Evolutionary conservation across 2,113 vertebrate species (phyloP).

Genomic region (Sceloporus tristichus): DNA sequence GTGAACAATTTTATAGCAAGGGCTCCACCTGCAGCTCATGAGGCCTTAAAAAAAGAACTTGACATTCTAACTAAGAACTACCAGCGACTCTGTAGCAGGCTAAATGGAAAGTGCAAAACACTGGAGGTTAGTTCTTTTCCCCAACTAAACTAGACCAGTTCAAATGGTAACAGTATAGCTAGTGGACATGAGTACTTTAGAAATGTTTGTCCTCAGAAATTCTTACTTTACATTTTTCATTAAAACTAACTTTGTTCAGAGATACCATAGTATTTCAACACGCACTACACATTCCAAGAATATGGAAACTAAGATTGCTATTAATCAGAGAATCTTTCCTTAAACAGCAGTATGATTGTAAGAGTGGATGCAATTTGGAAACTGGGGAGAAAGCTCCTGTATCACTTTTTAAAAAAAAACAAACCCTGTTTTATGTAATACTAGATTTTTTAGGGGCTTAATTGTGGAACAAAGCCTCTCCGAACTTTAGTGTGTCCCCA

Average conservation of each 20-base stretch:
- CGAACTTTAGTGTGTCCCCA: too few species aligned
- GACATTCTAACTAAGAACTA: conserved; percentile 90
- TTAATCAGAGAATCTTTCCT: background rate
- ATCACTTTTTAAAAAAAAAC: background rate
- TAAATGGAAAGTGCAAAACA: conserved; percentile 96
- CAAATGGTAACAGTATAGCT: background rate
- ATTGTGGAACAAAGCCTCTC: background rate
- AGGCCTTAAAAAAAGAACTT: conserved; percentile 92
- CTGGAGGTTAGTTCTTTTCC: conserved; percentile 86
- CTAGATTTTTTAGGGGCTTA: background rate
- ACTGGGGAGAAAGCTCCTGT: background rate
- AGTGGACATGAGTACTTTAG: background rate
- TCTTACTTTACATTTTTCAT: background rate
- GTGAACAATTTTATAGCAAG: conserved; percentile 94
- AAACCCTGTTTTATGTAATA: too few species aligned
- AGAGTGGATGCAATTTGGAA: background rate
- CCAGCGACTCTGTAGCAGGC: conserved; percentile 93
- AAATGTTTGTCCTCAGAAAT: background rate
- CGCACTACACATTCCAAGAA: background rate
- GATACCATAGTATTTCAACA: background rate
- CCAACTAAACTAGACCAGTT: conserved; percentile 45
- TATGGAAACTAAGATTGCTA: background rate
- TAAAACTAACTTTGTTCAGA: background rate
- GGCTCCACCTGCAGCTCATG: conserved; percentile 92
- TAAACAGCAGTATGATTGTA: background rate